phyloP scores from a whole-genome alignment of 2,113 vertebrate genomes.

The Paracanthobrama guichenoti region DNA sequence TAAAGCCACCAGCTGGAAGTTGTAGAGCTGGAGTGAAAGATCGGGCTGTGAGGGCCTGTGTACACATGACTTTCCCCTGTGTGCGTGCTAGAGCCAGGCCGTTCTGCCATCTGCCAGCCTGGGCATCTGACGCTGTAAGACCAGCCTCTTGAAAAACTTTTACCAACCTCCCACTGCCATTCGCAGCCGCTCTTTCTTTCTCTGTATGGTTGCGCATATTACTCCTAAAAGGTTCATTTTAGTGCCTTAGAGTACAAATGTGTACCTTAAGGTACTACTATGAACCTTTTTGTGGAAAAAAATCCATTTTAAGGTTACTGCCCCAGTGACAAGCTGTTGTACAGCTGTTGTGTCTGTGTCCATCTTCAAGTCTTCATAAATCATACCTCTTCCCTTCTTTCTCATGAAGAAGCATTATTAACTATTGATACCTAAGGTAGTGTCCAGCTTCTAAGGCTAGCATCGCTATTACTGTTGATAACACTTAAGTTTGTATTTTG shows the following conservation, averaged over 20 bases:
- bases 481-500: not conserved
- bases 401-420: not conserved
- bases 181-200: not conserved
- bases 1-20: not conserved
- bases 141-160: slow-evolving; percentile 6
- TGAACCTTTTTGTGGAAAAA: too few relatives aligned
- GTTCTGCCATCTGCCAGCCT: slow-evolving; percentile 21
- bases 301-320: too few relatives aligned
- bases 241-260: too few relatives aligned
- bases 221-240: too few relatives aligned
- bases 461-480: not conserved
- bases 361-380: not conserved
- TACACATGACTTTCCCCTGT: not conserved
- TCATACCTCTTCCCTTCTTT: not conserved
- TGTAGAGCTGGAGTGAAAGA: slow-evolving; percentile 18
- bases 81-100: not conserved
- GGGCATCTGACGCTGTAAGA: not conserved
- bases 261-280: too few relatives aligned
- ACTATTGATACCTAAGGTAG: not conserved
- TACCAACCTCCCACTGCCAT: slow-evolving; percentile 11
- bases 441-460: not conserved
- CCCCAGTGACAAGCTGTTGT: too few relatives aligned
- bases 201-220: not conserved
- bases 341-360: too few relatives aligned
- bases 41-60: not conserved